These are phyloP conservation scores for Sminthopsis crassicaudata DNA, from an alignment of 2,113 vertebrate genomes.

Conservation along the genomic window DNA sequence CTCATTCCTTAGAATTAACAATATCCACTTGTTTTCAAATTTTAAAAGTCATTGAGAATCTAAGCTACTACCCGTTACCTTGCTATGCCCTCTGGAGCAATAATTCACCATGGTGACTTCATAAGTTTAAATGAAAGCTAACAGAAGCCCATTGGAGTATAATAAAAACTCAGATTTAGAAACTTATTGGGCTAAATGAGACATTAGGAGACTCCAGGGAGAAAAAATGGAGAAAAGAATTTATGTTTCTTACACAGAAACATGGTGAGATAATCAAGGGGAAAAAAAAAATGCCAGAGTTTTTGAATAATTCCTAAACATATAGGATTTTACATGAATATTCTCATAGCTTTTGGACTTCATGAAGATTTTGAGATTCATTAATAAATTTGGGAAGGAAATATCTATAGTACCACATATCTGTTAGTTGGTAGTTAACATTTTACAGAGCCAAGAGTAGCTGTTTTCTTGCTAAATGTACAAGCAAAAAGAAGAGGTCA, in stretches of 20 bases:
- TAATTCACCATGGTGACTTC: neutral
- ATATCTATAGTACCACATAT: neutral
- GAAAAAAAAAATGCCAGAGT: slow-evolving; percentile 37
- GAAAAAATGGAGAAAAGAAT: slow-evolving; percentile 39
- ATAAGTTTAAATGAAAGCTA: slow-evolving; percentile 20
- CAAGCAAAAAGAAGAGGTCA: slow-evolving; percentile 51
- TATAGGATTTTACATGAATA: slow-evolving; percentile 66
- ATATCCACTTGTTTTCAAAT: neutral
- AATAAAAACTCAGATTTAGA: slow-evolving; percentile 32
- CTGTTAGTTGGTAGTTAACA: slow-evolving; percentile 32
- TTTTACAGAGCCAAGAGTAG: slow-evolving; percentile 51
- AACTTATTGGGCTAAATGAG: slow-evolving; percentile 50
- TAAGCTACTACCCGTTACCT: neutral
- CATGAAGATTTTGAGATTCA: slow-evolving; percentile 54
- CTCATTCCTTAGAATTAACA: neutral
- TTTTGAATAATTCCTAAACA: slow-evolving; percentile 29
- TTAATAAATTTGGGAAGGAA: slow-evolving; percentile 42
- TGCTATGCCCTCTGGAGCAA: neutral
- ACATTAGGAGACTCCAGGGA: neutral
- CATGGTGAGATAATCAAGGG: neutral
- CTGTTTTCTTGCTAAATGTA: slow-evolving; percentile 36
- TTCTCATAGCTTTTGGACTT: slow-evolving; percentile 47
- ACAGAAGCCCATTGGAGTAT: neutral
- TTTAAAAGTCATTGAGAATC: neutral
- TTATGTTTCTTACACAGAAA: neutral